Evolutionary conservation across 2,113 vertebrate species (phyloP), one percentile per base, ranked within the genome.

Genomic region (Xenopus laevis): DNA sequence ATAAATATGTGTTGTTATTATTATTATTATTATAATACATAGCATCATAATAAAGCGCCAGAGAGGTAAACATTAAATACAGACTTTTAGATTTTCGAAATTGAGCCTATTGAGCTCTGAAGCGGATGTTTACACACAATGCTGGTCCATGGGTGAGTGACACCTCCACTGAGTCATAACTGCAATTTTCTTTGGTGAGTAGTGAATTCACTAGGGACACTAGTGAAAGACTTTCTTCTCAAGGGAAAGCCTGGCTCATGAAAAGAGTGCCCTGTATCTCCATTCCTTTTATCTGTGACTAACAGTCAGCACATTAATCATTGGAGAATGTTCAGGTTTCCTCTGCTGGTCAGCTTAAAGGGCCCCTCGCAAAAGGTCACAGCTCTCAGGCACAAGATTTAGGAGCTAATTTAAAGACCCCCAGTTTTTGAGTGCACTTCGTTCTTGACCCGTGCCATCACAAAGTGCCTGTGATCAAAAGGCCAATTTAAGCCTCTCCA

Each of bases 221-320:
- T 15, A 27, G 44, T 47, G 27, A 30, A 47, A 45, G 30, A 3
- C 47, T 68, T 40, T 44, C 57, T 16, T 45, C 33, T 13, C 40
- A 33, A 65, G 17, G 13, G 46, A 44, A 65, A 46, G 8, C 33
- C 63, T 10, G 2, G 0, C 17, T 46, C 59, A 63, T 64, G 60
- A 70, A 77, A 45, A 21, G 66, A n/a, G 30, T 55, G 20, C 68
- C 50, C 20, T 70, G 46, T 62, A 47, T 63, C 45, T 44, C 58
- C 21, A 47, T 44, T 68, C 66, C 68, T 70, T 63, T 76, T 55
- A 76, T 76, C 66, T 69, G n/a, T 10, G 17, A 62, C 45, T 6
- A 17, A 62, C 44, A 61, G 45, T 44, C 61, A 20, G 16, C 33
- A 64, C 59, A 77, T 77, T 65, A 63, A 77, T 77, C 74, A 77